phyloP scores from a whole-genome alignment of 2,888 invertebrate species.

The Microplitis deprimator region DNA sequence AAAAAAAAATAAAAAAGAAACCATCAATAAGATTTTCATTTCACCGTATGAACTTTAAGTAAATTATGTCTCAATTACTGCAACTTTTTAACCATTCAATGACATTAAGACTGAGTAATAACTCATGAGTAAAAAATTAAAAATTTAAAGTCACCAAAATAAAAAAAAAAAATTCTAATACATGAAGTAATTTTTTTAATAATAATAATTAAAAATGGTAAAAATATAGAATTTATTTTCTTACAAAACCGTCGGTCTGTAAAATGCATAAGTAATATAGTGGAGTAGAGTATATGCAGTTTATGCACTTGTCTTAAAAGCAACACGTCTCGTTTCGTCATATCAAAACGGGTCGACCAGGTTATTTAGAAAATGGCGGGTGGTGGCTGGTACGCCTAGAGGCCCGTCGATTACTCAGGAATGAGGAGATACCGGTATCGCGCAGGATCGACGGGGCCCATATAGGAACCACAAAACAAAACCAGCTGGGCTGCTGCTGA shows the following conservation, averaged over 20 bases:
- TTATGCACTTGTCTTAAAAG: constrained; percentile 24
- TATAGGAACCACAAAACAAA: constrained; percentile 44
- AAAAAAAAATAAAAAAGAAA: neutral
- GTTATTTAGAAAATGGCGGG: constrained; percentile 67
- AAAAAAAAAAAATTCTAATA: neutral
- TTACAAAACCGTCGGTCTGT: constrained; percentile 4
- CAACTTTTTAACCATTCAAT: neutral
- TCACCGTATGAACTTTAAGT: constrained; percentile 16
- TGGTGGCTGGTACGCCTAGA: constrained; percentile 58
- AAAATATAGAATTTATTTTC: neutral
- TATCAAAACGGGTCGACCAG: constrained; percentile 52
- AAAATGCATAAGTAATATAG: neutral
- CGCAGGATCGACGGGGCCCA: constrained; percentile 52
- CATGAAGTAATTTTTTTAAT: neutral
- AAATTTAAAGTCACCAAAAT: neutral
- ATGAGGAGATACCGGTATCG: constrained; percentile 70
- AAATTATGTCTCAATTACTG: constrained; percentile 5
- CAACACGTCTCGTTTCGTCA: constrained; percentile 47
- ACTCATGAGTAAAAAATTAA: neutral
- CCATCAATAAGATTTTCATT: constrained; percentile 43
- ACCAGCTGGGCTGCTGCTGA: constrained; percentile 32
- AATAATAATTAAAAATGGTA: neutral
- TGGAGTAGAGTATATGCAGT: constrained; percentile 14
- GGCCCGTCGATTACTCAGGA: constrained; percentile 69
- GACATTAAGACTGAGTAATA: neutral